Percentiles rank a stretch among this genome's conserved stretches.
Evolutionary conservation across 2,113 vertebrate genomes (phyloP).

Genomic region (Clarias magur): DNA sequence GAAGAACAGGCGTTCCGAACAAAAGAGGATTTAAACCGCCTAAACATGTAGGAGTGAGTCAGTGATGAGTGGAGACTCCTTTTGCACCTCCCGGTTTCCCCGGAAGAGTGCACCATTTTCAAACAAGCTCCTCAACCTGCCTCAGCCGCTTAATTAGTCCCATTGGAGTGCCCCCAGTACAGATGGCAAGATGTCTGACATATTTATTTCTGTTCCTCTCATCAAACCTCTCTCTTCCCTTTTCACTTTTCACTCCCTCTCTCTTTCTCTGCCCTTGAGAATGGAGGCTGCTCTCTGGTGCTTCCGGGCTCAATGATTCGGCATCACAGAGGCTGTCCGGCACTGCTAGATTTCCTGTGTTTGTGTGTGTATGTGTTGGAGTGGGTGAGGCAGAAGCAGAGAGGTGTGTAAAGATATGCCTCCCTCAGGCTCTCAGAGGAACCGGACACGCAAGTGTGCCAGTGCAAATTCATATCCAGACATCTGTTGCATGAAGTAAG

Average conservation of each 20-base stretch:
- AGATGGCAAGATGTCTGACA: slow-evolving; percentile 57
- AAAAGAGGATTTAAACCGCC: slow-evolving; percentile 39
- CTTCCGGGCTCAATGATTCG: slow-evolving; percentile 35
- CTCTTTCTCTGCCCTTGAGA: slow-evolving; percentile 38
- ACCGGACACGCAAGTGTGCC: slow-evolving; percentile 34
- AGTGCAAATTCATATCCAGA: slow-evolving; percentile 43
- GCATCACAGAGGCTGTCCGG: slow-evolving; percentile 32
- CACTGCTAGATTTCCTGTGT: slow-evolving; percentile 26
- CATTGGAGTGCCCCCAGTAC: slow-evolving; percentile 54
- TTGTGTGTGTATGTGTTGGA: slow-evolving; percentile 17
- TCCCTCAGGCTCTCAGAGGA: slow-evolving; percentile 27
- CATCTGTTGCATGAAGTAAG: slow-evolving; percentile 50
- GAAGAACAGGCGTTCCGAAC: slow-evolving; percentile 24
- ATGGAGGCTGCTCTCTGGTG: slow-evolving; percentile 36
- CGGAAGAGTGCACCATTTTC: slow-evolving; percentile 43
- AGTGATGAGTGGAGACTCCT: slow-evolving; percentile 38
- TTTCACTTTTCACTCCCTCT: slow-evolving; percentile 37
- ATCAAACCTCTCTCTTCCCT: slow-evolving; percentile 48
- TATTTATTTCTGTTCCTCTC: slow-evolving; percentile 53
- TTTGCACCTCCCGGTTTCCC: slow-evolving; percentile 48
- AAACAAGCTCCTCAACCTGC: slow-evolving; percentile 48
- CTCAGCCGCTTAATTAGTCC: slow-evolving; percentile 56
- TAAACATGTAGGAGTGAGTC: slow-evolving; percentile 47
- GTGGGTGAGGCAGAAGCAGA: slow-evolving; percentile 22
- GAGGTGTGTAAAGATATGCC: slow-evolving; percentile 14